Evolutionary conservation across 1,140 invertebrate genomes (phyloP).

Genomic region (Drosophila suzukii): DNA sequence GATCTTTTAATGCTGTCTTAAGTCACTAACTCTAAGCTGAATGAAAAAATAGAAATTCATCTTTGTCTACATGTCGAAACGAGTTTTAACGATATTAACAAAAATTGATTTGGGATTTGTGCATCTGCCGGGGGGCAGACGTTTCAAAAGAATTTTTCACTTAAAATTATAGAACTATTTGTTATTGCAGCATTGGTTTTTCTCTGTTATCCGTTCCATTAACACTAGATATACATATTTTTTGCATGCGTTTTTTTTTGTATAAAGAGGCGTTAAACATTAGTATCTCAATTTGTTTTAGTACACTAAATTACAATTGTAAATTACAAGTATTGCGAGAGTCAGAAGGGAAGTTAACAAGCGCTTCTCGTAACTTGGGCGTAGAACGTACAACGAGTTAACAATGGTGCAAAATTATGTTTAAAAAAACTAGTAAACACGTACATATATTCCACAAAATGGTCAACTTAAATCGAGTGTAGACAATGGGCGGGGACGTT

Average conservation of each 20-base stretch:
- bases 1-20: constrained; percentile 80
- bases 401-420: constrained; percentile 50
- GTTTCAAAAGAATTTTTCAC: constrained; percentile 25
- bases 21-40: constrained; percentile 64
- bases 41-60: constrained; percentile 52
- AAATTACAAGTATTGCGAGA: constrained; percentile 66
- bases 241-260: constrained; percentile 26
- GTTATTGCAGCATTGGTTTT: constrained; percentile 57
- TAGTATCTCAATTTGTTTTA: constrained; percentile 64
- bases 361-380: constrained; percentile 55
- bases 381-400: constrained; percentile 76
- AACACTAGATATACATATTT: constrained; percentile 60
- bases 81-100: constrained; percentile 33
- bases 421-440: constrained; percentile 48
- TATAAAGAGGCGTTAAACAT: constrained; percentile 65
- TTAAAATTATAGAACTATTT: constrained; percentile 50
- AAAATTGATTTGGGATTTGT: constrained; percentile 45
- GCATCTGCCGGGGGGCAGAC: constrained; percentile 47
- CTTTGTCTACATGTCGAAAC: constrained; percentile 60
- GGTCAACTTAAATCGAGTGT: constrained; percentile 58
- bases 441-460: constrained; percentile 30
- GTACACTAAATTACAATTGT: constrained; percentile 61
- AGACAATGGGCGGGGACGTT: constrained; percentile 37
- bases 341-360: constrained; percentile 52
- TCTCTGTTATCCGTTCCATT: constrained; percentile 31